Evolutionary conservation across 2,797 vertebrate species (phyloP).

Genomic region (Microctenopoma lineatum): DNA sequence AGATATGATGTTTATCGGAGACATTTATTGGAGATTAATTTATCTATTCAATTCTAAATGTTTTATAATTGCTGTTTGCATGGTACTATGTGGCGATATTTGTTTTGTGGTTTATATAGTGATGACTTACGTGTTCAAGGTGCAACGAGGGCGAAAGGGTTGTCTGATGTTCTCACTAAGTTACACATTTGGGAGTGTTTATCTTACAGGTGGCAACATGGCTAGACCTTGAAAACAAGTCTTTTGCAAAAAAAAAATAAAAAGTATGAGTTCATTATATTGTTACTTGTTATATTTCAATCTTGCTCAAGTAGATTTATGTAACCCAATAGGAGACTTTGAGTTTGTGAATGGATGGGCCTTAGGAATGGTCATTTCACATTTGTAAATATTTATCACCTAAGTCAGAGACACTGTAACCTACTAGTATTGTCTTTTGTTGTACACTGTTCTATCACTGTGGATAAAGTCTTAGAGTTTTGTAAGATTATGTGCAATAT

Average conservation of each 20-base stretch:
- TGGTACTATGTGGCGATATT: slow-evolving; percentile 83
- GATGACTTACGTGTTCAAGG: slow-evolving; percentile 73
- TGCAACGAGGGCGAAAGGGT: slow-evolving; percentile 26
- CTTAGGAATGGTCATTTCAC: slow-evolving; percentile 69
- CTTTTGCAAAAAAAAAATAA: slow-evolving; percentile 70
- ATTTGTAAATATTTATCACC: slow-evolving; percentile 78
- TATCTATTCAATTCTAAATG: slow-evolving; percentile 78
- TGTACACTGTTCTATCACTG: slow-evolving; percentile 83
- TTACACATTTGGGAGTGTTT: slow-evolving; percentile 28
- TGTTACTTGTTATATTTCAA: slow-evolving; percentile 79
- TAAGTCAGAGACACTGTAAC: slow-evolving; percentile 78
- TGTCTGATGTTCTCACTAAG: slow-evolving; percentile 37
- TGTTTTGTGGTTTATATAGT: slow-evolving; percentile 83
- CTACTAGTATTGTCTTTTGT: slow-evolving; percentile 77
- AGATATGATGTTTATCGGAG: slow-evolving; percentile 71
- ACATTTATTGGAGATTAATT: slow-evolving; percentile 73
- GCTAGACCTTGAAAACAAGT: slow-evolving; percentile 65
- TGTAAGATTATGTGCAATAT: slow-evolving; percentile 83
- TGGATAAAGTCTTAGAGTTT: slow-evolving; percentile 79
- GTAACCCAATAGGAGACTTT: slow-evolving; percentile 70
- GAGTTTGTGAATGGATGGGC: slow-evolving; percentile 71
- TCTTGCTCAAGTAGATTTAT: slow-evolving; percentile 76
- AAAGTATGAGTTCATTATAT: slow-evolving; percentile 74
- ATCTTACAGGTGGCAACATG: slow-evolving; percentile 7
- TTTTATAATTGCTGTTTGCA: slow-evolving; percentile 86